A percentile compares a stretch with the other conserved stretches of the same genome.
Conservation (phyloP, 1,140 invertebrate genomes). For the Sesamia nonagrioides region DNA sequence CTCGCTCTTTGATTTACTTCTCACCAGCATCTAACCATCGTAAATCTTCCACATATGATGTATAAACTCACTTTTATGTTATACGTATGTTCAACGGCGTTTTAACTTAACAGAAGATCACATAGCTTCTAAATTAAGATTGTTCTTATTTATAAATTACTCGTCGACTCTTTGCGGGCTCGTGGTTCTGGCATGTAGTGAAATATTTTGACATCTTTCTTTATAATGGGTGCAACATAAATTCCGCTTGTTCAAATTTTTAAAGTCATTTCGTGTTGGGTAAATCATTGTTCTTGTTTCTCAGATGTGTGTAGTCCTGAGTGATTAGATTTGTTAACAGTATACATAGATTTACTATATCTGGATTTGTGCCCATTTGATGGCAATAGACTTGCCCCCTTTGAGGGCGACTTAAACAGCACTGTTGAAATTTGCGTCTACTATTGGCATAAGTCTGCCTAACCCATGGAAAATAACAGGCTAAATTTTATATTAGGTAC, state of each 20-base stretch:
- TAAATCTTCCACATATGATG: conserved; percentile 72
- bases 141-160: conserved; percentile 42
- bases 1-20: conserved; percentile 81
- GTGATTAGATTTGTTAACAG: background rate
- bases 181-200: conserved; percentile 23
- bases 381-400: too few relatives aligned
- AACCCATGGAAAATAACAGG: too few relatives aligned
- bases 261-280: conserved; percentile 8
- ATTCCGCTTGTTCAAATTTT: conserved; percentile 11
- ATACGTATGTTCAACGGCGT: conserved; percentile 31
- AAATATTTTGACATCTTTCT: conserved; percentile 28
- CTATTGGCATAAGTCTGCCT: too few relatives aligned
- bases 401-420: too few relatives aligned
- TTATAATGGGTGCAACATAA: conserved; percentile 31
- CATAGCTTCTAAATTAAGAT: conserved; percentile 46
- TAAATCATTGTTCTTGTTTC: conserved; percentile 5
- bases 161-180: conserved; percentile 42
- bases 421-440: too few relatives aligned
- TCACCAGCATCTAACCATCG: conserved; percentile 78
- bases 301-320: background rate
- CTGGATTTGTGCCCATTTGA: too few relatives aligned
- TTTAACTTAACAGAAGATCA: conserved; percentile 46
- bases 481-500: too few relatives aligned
- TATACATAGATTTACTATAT: background rate
- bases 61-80: conserved; percentile 58